A percentile compares a stretch with the other conserved stretches of the same genome.
Conservation (phyloP, 1,140 invertebrate genomes). For the Fopius arisanus region DNA sequence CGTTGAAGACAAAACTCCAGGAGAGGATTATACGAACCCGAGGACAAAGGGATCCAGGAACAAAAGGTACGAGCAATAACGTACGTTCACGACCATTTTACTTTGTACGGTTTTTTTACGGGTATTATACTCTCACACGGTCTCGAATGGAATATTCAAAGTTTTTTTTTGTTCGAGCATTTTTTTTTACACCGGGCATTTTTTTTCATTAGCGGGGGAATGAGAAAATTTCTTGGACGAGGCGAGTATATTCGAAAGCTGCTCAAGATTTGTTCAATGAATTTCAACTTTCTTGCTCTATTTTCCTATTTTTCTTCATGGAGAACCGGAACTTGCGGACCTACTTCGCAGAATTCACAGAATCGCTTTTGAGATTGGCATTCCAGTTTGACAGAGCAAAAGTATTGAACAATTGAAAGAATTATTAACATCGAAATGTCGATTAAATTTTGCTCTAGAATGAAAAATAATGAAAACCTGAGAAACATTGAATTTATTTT, state of each 20-base stretch:
- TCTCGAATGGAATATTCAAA: not conserved
- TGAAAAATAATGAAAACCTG: too few relatives aligned
- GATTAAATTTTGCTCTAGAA: too few relatives aligned
- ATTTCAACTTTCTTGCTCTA: not conserved
- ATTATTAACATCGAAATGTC: too few relatives aligned
- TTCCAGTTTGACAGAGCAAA: too few relatives aligned
- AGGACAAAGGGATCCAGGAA: constrained; percentile 10
- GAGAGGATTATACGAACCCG: not conserved
- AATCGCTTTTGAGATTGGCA: too few relatives aligned
- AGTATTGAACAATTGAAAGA: too few relatives aligned
- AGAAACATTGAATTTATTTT: too few relatives aligned
- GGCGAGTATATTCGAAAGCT: not conserved
- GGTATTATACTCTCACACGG: not conserved
- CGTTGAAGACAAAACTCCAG: not conserved
- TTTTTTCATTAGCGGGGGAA: too few relatives aligned
- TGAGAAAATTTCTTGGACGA: not conserved
- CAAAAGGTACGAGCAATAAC: constrained; percentile 24
- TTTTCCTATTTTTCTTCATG: not conserved
- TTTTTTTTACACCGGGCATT: not conserved
- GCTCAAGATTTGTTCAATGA: not conserved
- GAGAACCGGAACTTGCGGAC: not conserved
- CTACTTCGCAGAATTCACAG: not conserved
- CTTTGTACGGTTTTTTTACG: constrained; percentile 1
- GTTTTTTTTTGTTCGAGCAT: not conserved
- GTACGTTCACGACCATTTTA: constrained; percentile 10